A percentile compares a stretch with the other conserved stretches of the same genome.
phyloP scores from a whole-genome alignment of 2,113 vertebrate genomes.

The Chelonoidis abingdonii region DNA sequence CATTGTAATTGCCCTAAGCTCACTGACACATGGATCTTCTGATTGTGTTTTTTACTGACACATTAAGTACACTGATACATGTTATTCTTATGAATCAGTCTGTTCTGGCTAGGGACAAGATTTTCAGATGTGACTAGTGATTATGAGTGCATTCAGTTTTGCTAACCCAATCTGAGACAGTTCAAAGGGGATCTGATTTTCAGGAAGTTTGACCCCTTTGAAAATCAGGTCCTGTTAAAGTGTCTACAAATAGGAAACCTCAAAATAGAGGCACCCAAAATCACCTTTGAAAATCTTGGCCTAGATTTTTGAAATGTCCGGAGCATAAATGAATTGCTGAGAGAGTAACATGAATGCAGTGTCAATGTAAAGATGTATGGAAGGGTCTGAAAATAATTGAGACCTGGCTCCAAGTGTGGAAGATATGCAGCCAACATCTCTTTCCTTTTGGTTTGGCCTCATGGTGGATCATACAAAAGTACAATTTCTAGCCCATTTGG shows the following conservation, averaged over 20 bases:
- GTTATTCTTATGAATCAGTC: not conserved
- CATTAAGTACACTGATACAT: constrained; percentile 24
- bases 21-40: constrained; percentile 31
- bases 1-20: not conserved
- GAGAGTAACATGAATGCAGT: not conserved
- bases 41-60: not conserved
- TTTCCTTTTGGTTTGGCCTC: not conserved
- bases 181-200: not conserved
- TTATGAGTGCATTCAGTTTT: constrained; percentile 55
- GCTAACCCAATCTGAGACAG: not conserved
- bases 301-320: not conserved
- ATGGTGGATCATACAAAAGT: not conserved
- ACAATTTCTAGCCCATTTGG: not conserved
- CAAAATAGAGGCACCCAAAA: not conserved
- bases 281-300: not conserved
- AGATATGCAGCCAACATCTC: not conserved
- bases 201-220: not conserved
- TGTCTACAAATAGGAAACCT: not conserved
- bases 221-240: not conserved
- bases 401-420: not conserved
- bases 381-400: not conserved
- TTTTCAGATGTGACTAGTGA: constrained; percentile 5
- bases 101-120: not conserved
- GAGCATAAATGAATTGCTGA: not conserved
- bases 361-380: not conserved